phyloP scores from a whole-genome alignment of 2,797 vertebrate genomes.

The Anas acuta region DNA sequence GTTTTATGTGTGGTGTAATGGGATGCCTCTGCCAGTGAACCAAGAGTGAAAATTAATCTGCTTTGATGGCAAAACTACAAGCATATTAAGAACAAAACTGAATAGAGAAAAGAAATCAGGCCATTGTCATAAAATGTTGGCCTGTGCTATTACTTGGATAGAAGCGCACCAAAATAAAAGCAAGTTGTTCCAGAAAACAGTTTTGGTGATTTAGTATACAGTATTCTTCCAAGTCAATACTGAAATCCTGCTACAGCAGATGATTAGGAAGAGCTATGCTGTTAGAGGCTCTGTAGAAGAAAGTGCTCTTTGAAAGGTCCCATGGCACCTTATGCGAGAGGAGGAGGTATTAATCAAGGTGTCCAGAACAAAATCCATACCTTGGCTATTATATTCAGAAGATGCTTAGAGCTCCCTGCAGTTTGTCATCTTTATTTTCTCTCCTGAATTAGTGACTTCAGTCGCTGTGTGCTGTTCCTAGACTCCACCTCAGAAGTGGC shows the following conservation, averaged over 20 bases:
- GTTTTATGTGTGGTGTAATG: not conserved
- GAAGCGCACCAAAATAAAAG: slow-evolving; percentile 33
- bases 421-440: not conserved
- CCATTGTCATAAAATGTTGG: not conserved
- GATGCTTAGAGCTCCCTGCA: not conserved
- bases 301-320: slow-evolving; percentile 27
- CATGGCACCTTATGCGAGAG: not conserved
- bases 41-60: slow-evolving; percentile 9
- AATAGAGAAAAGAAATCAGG: not conserved
- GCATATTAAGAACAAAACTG: not conserved
- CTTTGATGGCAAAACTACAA: not conserved
- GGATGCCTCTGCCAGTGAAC: not conserved
- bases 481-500: not conserved
- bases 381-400: not conserved
- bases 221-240: slow-evolving; percentile 27
- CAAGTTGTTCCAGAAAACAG: not conserved
- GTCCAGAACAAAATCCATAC: not conserved
- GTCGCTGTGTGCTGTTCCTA: not conserved
- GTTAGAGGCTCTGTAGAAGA: not conserved
- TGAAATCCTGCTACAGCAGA: slow-evolving; percentile 5
- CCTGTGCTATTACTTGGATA: not conserved
- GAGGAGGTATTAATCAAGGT: slow-evolving; percentile 3
- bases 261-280: not conserved
- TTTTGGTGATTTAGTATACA: slow-evolving; percentile 18
- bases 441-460: not conserved